Base-by-base conservation (phyloP, 2,797 vertebrate genomes). In the Oreortyx pictus region DNA sequence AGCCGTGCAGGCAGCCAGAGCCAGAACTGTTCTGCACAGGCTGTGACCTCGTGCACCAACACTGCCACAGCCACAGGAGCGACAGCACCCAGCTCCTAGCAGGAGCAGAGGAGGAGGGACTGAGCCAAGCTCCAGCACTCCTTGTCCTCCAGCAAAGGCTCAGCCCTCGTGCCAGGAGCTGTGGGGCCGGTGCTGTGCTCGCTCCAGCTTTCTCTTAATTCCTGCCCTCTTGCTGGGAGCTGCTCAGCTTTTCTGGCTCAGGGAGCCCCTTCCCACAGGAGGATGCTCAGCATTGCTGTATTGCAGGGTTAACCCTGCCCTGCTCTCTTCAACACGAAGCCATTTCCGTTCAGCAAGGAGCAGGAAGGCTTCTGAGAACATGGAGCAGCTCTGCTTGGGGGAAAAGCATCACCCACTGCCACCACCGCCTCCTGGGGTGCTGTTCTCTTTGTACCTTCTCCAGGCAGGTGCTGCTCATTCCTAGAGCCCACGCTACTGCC, bases 51-150 rank as follows among this genome's bases (percentile, higher is more conserved):
- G 54, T 39, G 65, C 60, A 31, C 60, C n/a, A 41, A 15, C 33
- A 14, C 22, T 0, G 2, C 25, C 4, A 16, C 75, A 0, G 46
- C 5, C 0, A 27, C 1, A 29, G 46, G 46, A 72, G 46, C 20
- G 2, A 27, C 68, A 52, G 74, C 37, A 6, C 23, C 33, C 16
- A 31, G 65, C 24, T 73, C 17, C 27, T 3, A 8, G 46, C 8
- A 1, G 18, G 60, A 61, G 75, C 47, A 22, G 65, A 43, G 57
- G 62, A 7, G 29, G 62, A 80, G 77, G 59, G 79, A 3, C 29
- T 6, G 43, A 25, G 3, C 35, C 19, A 62, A 64, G 54, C 71
- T 57, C 33, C 66, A 37, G 78, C 41, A 2, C 39, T 24, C 31
- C 11, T 54, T 54, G 20, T 23, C 12, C 35, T 52, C 31, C 71